These are phyloP conservation scores for Agrypnus murinus DNA, from an alignment of 2,888 invertebrate species.

Conservation along the genomic window DNA sequence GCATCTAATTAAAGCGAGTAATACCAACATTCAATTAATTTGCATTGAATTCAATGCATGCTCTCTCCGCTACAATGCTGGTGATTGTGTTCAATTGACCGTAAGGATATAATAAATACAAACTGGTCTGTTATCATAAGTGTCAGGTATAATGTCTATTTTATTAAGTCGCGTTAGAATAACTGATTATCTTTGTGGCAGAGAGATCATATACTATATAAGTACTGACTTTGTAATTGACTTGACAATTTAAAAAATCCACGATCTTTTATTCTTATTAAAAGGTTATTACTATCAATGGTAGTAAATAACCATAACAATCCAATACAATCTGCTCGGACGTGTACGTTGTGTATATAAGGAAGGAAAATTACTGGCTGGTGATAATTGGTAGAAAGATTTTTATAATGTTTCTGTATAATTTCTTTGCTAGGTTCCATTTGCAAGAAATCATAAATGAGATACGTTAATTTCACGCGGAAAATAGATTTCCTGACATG, in stretches of 20 bases:
- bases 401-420: no score
- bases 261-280: no score
- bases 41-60: constrained; percentile 66
- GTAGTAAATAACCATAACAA: no score
- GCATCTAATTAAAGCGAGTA: constrained; percentile 66
- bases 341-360: no score
- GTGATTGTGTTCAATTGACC: constrained; percentile 61
- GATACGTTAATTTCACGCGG: no score
- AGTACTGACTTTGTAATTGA: constrained; percentile 19
- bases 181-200: constrained; percentile 36
- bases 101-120: constrained; percentile 61
- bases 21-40: constrained; percentile 67
- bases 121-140: constrained; percentile 60
- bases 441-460: no score
- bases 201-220: constrained; percentile 12
- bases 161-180: constrained; percentile 47
- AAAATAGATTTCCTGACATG: no score
- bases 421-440: no score
- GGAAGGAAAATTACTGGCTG: no score
- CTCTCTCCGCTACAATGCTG: constrained; percentile 53
- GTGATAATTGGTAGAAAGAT: no score
- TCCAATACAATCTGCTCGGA: no score
- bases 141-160: constrained; percentile 58
- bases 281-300: no score
- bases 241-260: constrained; percentile 24